These are phyloP conservation scores for Aphelenchoides besseyi DNA, from an alignment of 1,140 invertebrate genomes.

Conservation along the genomic window DNA sequence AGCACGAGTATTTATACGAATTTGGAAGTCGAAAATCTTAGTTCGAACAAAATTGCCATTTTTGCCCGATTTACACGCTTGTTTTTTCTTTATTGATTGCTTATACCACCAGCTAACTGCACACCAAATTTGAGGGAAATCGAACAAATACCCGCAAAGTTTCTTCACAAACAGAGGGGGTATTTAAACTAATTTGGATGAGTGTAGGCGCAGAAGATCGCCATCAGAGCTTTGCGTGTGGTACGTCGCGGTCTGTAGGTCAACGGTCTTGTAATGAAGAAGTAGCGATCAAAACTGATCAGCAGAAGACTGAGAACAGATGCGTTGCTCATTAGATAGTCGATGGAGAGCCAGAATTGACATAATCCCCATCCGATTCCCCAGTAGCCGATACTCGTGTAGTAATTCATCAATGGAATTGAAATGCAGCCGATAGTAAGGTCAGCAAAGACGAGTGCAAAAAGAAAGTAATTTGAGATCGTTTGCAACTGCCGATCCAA, in stretches of 20 bases:
- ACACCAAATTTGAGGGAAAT: too few species aligned
- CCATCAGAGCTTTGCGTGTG: slow-evolving; percentile 81
- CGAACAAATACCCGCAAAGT: too few species aligned
- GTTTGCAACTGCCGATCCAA: slow-evolving; percentile 95
- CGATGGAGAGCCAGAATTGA: slow-evolving; percentile 87
- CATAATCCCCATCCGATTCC: slow-evolving; percentile 81
- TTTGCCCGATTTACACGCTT: too few species aligned
- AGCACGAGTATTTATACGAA: too few species aligned
- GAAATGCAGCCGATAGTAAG: slow-evolving; percentile 75
- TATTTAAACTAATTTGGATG: too few species aligned
- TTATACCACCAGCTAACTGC: too few species aligned
- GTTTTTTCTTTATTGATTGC: too few species aligned
- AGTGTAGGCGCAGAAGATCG: slow-evolving; percentile 76
- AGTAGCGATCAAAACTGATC: slow-evolving; percentile 84
- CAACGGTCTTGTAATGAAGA: slow-evolving; percentile 84
- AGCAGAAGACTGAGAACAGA: slow-evolving; percentile 87
- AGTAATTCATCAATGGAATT: slow-evolving; percentile 61
- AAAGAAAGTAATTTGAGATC: slow-evolving; percentile 95
- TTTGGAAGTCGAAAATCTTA: too few species aligned
- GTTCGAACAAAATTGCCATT: too few species aligned
- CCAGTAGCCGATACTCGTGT: slow-evolving; percentile 68
- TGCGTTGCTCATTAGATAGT: slow-evolving; percentile 88
- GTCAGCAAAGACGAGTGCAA: slow-evolving; percentile 77
- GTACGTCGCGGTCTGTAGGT: slow-evolving; percentile 93
- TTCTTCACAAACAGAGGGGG: too few species aligned